These are phyloP conservation scores for Machimus atricapillus DNA, from an alignment of 2,888 invertebrate genomes.

Conservation along the genomic window DNA sequence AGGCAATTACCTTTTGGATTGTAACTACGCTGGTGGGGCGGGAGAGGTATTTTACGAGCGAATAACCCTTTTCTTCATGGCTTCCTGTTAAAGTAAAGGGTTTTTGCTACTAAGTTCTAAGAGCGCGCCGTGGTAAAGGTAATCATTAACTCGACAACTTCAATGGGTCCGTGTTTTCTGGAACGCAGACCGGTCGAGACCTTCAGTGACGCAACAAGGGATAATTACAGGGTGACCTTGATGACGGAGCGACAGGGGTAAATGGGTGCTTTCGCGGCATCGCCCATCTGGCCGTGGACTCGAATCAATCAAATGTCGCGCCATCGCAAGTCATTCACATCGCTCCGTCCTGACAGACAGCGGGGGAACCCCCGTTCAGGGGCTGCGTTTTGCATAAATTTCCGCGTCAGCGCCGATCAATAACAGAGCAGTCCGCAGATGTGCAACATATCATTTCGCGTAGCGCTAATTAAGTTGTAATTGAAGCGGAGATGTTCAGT, in stretches of 20 bases:
- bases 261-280: neutral
- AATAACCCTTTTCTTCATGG: neutral
- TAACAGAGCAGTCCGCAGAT: neutral
- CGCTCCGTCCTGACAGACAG: neutral
- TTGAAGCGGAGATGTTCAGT: neutral
- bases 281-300: neutral
- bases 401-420: neutral
- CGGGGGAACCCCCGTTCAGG: neutral
- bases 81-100: neutral
- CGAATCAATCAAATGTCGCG: neutral
- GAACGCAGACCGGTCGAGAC: neutral
- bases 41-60: neutral
- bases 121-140: neutral
- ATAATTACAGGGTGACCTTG: neutral
- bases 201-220: neutral
- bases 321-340: neutral
- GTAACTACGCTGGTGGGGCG: neutral
- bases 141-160: neutral
- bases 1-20: neutral
- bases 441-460: neutral
- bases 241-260: neutral
- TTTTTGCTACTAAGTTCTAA: neutral
- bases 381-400: neutral
- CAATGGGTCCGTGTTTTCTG: neutral
- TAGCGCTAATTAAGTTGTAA: slow-evolving; percentile 15